Percentiles rank a stretch among this genome's conserved stretches.
These are phyloP conservation scores for Spatulosminthurus flaviceps DNA, from an alignment of 2,888 invertebrate genomes.

Conservation along the genomic window DNA sequence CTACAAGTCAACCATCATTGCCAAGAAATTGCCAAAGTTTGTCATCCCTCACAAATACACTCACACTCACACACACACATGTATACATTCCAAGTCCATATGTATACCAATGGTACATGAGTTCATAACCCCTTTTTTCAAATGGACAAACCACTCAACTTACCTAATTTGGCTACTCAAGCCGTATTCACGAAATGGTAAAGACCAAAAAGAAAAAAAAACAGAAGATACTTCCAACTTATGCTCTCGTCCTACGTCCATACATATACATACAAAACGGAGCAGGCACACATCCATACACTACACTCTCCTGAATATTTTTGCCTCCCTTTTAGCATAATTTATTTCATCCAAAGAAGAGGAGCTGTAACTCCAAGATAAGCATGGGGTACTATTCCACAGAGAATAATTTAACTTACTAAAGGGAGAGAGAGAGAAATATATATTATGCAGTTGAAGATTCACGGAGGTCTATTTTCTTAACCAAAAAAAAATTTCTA, in stretches of 20 bases:
- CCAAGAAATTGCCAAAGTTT: constrained; percentile 24
- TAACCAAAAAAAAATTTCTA: no score
- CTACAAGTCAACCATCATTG: neutral
- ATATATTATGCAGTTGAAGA: no score
- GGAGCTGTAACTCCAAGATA: no score
- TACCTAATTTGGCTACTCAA: constrained; percentile 45
- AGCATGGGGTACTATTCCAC: no score
- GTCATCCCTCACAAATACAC: neutral
- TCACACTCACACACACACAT: neutral
- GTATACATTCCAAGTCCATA: neutral
- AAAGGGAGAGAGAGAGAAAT: no score
- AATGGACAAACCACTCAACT: constrained; percentile 46
- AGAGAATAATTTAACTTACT: no score
- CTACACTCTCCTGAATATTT: no score
- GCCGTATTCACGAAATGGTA: constrained; percentile 21
- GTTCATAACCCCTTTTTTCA: constrained; percentile 49
- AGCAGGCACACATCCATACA: neutral
- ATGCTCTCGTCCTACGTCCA: neutral
- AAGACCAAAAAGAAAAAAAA: constrained; percentile 1
- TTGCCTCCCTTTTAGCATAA: no score
- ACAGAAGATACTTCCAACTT: neutral
- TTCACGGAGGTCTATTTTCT: no score
- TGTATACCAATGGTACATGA: constrained; percentile 20
- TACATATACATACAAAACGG: neutral
- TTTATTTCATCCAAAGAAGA: no score